phyloP scores from a whole-genome alignment of 2,797 vertebrate genomes.

The Chrysocyon brachyurus region DNA sequence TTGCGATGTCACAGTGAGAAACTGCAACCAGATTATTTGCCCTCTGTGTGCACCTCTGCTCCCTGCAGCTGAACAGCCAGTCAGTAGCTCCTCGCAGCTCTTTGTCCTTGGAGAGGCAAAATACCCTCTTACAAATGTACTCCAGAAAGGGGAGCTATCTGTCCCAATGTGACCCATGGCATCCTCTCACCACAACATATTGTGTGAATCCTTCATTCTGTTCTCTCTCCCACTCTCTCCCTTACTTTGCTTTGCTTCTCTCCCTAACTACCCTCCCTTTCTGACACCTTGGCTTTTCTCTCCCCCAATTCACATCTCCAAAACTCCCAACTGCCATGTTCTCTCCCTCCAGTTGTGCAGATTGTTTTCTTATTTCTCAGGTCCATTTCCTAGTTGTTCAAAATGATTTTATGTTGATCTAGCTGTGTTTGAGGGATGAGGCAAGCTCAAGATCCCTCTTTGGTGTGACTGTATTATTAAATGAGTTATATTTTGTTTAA shows the following conservation, averaged over 20 bases:
- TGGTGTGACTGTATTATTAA: neutral
- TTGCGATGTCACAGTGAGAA: neutral
- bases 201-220: neutral
- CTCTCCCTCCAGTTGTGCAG: neutral
- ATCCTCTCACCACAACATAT: neutral
- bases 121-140: neutral
- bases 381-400: neutral
- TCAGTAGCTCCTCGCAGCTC: neutral
- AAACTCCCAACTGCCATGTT: neutral
- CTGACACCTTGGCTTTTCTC: neutral
- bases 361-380: neutral
- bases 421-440: neutral
- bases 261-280: neutral
- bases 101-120: neutral
- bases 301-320: neutral
- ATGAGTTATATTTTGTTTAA: slow-evolving; percentile 6
- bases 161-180: neutral
- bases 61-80: neutral
- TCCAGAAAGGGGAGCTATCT: neutral
- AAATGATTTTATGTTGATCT: neutral
- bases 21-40: neutral
- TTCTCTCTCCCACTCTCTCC: neutral
- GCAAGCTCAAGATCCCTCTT: neutral
- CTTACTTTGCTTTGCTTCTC: neutral
- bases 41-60: neutral